phyloP scores from a whole-genome alignment of 2,113 vertebrate genomes.

The Dipodomys ordii region DNA sequence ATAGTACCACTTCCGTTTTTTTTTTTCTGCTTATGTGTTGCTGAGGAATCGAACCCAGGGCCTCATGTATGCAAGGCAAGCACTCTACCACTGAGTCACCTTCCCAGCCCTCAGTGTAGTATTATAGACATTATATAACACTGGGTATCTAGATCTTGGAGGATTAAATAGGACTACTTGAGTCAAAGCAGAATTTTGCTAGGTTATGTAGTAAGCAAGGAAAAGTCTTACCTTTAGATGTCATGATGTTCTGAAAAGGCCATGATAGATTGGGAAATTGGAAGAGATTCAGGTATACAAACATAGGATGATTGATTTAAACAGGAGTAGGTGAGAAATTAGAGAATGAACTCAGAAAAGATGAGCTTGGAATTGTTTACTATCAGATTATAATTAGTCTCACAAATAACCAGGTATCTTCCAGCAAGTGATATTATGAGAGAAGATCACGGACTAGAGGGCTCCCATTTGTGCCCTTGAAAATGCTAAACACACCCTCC shows the following conservation, averaged over 20 bases:
- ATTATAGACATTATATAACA: not conserved
- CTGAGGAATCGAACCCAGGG: too few relatives aligned
- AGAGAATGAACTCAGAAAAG: conserved; percentile 10
- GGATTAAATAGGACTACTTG: not conserved
- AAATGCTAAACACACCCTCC: not conserved
- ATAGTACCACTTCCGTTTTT: too few relatives aligned
- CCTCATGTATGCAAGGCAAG: too few relatives aligned
- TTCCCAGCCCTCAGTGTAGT: not conserved
- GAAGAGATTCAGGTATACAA: not conserved
- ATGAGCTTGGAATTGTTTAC: not conserved
- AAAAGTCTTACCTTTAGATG: not conserved
- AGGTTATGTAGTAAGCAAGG: not conserved
- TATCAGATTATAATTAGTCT: not conserved
- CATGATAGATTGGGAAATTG: not conserved
- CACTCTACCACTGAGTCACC: too few relatives aligned
- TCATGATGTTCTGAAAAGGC: not conserved
- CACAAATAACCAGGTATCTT: not conserved
- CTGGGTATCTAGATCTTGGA: fast-evolving
- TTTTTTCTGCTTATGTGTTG: too few relatives aligned
- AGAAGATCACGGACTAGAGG: not conserved
- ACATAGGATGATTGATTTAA: not conserved
- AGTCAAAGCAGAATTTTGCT: not conserved
- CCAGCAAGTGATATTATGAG: not conserved
- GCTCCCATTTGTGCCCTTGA: not conserved
- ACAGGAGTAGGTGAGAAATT: not conserved